These are phyloP conservation scores for Epizoanthus scotinus DNA, from an alignment of 92 coral and sea anemone species.

Conservation along the genomic window DNA sequence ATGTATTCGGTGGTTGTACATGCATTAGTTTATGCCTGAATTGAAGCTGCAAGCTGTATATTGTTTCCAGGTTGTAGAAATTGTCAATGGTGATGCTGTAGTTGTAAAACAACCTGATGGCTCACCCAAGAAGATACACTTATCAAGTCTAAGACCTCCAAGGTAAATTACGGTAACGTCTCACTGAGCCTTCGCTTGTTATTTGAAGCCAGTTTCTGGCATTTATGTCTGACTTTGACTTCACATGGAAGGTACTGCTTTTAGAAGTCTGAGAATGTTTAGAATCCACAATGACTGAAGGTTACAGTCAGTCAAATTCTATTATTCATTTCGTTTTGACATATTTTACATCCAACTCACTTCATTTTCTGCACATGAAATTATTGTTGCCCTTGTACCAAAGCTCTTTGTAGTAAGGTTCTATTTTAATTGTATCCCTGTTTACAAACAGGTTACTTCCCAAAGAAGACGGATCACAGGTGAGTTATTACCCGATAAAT, in stretches of 20 bases:
- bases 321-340: neutral
- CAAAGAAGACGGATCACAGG: constrained; percentile 77
- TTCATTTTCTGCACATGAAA: too few species aligned
- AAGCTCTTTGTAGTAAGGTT: too few species aligned
- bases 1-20: neutral
- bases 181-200: too few species aligned
- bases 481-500: neutral
- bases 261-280: too few species aligned
- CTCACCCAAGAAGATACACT: constrained; percentile 76
- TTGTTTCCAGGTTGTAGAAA: constrained; percentile 76
- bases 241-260: neutral
- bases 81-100: constrained; percentile 92
- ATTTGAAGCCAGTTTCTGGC: too few species aligned
- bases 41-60: neutral
- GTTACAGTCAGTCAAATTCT: too few species aligned
- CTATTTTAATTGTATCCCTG: neutral
- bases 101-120: constrained; percentile 84
- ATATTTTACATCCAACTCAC: too few species aligned
- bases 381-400: too few species aligned
- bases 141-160: constrained; percentile 95
- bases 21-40: neutral
- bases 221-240: neutral
- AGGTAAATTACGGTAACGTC: constrained; percentile 50
- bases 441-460: constrained; percentile 47
- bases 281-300: too few species aligned